A percentile compares a stretch with the other conserved stretches of the same genome.
phyloP scores from a whole-genome alignment of 1,140 invertebrate genomes.

The Eciton burchellii region DNA sequence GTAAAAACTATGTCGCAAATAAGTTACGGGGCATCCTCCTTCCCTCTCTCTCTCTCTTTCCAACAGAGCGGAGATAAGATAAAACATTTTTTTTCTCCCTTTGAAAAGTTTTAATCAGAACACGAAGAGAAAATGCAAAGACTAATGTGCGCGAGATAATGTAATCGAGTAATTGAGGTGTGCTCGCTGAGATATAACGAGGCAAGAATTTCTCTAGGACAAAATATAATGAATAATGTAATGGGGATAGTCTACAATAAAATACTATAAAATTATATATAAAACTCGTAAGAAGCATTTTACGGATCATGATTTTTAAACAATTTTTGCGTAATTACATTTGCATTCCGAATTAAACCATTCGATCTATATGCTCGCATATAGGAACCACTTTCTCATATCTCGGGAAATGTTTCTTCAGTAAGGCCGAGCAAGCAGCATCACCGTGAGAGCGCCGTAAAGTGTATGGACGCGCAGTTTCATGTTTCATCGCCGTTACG shows the following conservation, averaged over 20 bases:
- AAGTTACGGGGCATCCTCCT: constrained; percentile 17
- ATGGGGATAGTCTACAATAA: too few species aligned
- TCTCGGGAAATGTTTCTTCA: neutral
- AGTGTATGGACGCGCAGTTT: neutral
- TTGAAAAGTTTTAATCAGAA: constrained; percentile 30
- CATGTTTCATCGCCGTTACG: constrained; percentile 1
- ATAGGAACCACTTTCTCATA: neutral
- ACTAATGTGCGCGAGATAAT: neutral
- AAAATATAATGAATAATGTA: neutral
- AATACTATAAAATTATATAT: too few species aligned
- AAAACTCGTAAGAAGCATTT: too few species aligned
- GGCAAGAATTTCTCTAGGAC: neutral
- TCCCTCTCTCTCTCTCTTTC: too few species aligned
- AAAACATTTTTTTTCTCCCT: constrained; percentile 1
- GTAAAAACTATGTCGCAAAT: neutral
- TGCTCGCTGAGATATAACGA: neutral
- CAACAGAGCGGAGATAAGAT: neutral
- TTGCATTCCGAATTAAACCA: neutral
- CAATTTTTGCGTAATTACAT: neutral
- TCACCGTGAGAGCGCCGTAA: neutral
- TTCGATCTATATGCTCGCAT: neutral
- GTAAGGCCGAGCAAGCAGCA: constrained; percentile 7
- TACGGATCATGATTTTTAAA: neutral
- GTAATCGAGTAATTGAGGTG: constrained; percentile 4
- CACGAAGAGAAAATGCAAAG: neutral